Base-by-base conservation (phyloP, 2,113 vertebrate genomes). In the Oreocharis arfaki region DNA sequence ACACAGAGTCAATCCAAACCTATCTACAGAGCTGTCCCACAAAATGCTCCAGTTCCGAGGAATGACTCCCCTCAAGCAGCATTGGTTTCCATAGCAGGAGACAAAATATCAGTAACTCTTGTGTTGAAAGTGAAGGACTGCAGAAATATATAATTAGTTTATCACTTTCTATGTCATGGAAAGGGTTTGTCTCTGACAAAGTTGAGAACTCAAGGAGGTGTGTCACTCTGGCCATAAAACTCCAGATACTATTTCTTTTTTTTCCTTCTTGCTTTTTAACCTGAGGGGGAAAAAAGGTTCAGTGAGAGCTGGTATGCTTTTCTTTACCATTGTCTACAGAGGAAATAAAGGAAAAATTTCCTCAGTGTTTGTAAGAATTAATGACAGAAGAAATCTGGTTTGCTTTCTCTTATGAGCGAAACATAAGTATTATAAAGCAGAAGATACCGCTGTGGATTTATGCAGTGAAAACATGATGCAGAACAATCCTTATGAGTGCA, bases 221-320 rank as follows among this genome's bases (percentile, higher is more conserved):
- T 57, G 32, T 75, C 42, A 8, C 49, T 79, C 75, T 57, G 41
- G 27, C 46, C 26, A 28, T 20, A 53, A 59, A 49, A 63, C 2
- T 52, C 44, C 63, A 68, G 23, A 27, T 15, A 37, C 1, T 32
- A 47, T 49, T 73, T 18, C 2, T 56, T 3, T 27, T 41, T 37
- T 46, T 12, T 33, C 7, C 3, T 67, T n/a, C 21, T 65, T 44
- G 6, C 6, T 28, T 74, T 82, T 57, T 32, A 46, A 82, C 4
- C 8, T 46, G 37, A 9, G 13, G 5, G 11, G 7, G 0, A 4
- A 27, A 44, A 37, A 39, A 17, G 2, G 7, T 61, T 71, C 46
- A 53, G 1, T 44, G 33, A 56, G 8, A 78, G 30, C 27, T 59
- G 8, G 9, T 57, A 28, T 37, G 18, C 37, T 55, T 39, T 14